Percentiles rank a stretch among this genome's conserved stretches.
Conservation (phyloP, 2,888 invertebrate genomes). For the Agrochola lota region DNA sequence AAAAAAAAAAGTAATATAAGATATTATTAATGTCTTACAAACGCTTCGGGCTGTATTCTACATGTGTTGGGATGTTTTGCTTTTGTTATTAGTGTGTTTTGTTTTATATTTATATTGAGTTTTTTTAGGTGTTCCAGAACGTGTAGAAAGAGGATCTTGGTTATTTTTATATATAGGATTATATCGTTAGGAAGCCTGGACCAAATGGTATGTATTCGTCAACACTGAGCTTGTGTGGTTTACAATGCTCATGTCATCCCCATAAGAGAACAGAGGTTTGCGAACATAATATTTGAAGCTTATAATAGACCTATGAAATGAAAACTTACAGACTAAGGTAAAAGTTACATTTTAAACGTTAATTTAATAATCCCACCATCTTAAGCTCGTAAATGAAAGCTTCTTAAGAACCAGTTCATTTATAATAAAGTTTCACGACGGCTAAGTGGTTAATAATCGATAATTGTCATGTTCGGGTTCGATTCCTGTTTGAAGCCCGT, state of each 20-base stretch:
- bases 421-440: slow-evolving; percentile 79
- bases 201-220: not conserved
- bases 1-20: slow-evolving; percentile 46
- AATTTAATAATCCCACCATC: slow-evolving; percentile 35
- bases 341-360: slow-evolving; percentile 2
- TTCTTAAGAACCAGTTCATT: slow-evolving; percentile 66
- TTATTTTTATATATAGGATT: not conserved
- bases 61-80: slow-evolving; percentile 14
- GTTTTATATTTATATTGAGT: slow-evolving; percentile 3
- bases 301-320: not conserved
- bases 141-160: not conserved
- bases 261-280: not conserved
- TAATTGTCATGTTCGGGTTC: slow-evolving; percentile 83
- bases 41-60: slow-evolving; percentile 36
- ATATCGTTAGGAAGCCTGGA: not conserved
- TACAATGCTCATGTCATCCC: not conserved
- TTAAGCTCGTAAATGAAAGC: slow-evolving; percentile 59
- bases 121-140: not conserved
- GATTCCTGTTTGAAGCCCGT: slow-evolving; percentile 78
- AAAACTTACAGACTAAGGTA: not conserved
- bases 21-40: slow-evolving; percentile 49
- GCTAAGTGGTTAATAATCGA: slow-evolving; percentile 80
- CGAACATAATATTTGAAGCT: not conserved
- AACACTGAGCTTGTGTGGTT: not conserved
- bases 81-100: slow-evolving; percentile 20